Base-by-base conservation (phyloP, 2,113 vertebrate genomes). In the Apus apus region DNA sequence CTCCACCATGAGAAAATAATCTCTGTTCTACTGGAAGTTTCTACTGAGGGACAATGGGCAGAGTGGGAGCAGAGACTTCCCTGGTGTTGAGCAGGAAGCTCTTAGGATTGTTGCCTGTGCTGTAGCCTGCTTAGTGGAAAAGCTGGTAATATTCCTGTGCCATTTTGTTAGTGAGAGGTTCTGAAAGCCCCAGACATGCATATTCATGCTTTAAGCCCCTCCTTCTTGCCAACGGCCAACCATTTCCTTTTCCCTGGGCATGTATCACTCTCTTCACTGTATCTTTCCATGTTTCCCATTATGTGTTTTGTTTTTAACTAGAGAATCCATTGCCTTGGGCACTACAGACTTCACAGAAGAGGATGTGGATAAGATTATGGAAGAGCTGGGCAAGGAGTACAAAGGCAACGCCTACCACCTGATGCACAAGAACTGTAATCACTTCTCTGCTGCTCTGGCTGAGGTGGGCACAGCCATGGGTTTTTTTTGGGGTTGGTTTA, bases 391-490 rank as follows among this genome's bases (percentile, higher is more conserved):
- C 27, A 99, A 98, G 94, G 99, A 99, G 78, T 99, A 98, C 94
- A 98, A 98, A 97, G 99, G 98, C 57, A 98, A 98, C 0, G 98
- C 98, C 0, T 99, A 98, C 89, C 98, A 99, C 82, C 97, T 99
- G 78, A 99, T 99, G 99, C 98, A 99, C 97, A 99, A 99, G 97
- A 99, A 99, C 97, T 99, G 98, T 95, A 99, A 98, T 96, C 98
- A 99, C 95, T 99, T 99, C 96, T 99, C 98, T 60, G 98, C 98
- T 93, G 98, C 98, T n/a, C 96, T 99, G 88, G 98, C 98, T 90
- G 98, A 99, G 98, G 98, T 99, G 60, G 34, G 96, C 56, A 82
- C 71, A 78, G 34, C 45, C 2, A 3, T n/a, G 40, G 40, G 40
- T 10, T 12, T 14, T 27, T 13, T 25, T 6, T 50, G 9, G 21